A percentile compares a stretch with the other conserved stretches of the same genome.
Conservation (phyloP, 1,140 invertebrate genomes). For the Coenobita brevimanus region DNA sequence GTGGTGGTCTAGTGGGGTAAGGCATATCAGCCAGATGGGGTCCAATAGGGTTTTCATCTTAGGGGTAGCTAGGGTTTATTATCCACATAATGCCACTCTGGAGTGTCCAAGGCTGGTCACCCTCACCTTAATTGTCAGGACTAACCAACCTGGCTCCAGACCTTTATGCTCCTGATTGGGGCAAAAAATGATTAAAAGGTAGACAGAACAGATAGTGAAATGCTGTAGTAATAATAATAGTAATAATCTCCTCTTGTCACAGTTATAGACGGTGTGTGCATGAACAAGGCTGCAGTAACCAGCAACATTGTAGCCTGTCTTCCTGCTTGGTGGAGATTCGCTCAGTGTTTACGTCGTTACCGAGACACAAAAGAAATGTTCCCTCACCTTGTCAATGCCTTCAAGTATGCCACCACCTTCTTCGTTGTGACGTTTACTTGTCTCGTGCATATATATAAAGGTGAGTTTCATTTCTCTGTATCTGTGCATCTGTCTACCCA, state of each 20-base stretch:
- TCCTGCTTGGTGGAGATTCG: slow-evolving; percentile 98
- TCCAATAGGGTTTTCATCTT: no score
- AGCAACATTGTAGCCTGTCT: slow-evolving; percentile 86
- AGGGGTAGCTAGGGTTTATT: no score
- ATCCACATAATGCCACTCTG: no score
- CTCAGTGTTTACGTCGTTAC: slow-evolving; percentile 97
- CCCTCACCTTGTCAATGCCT: slow-evolving; percentile 97
- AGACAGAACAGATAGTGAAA: no score
- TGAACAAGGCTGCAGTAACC: slow-evolving; percentile 40
- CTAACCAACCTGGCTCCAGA: no score
- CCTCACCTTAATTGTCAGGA: no score
- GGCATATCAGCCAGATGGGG: no score
- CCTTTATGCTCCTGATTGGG: no score
- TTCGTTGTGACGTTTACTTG: slow-evolving; percentile 92
- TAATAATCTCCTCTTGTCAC: neutral
- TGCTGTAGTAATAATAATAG: no score
- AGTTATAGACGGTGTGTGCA: slow-evolving; percentile 32
- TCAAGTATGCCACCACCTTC: slow-evolving; percentile 98
- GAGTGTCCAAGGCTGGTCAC: no score
- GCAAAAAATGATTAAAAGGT: no score
- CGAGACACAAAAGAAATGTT: slow-evolving; percentile 90
- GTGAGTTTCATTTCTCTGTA: slow-evolving; percentile 75
- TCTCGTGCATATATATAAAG: slow-evolving; percentile 77
- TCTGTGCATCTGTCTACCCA: neutral
- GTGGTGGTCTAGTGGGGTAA: no score